Evolutionary conservation across 1,140 invertebrate genomes (phyloP), one percentile per base, ranked within the genome.

Genomic region (Drosophila kurseongensis): DNA sequence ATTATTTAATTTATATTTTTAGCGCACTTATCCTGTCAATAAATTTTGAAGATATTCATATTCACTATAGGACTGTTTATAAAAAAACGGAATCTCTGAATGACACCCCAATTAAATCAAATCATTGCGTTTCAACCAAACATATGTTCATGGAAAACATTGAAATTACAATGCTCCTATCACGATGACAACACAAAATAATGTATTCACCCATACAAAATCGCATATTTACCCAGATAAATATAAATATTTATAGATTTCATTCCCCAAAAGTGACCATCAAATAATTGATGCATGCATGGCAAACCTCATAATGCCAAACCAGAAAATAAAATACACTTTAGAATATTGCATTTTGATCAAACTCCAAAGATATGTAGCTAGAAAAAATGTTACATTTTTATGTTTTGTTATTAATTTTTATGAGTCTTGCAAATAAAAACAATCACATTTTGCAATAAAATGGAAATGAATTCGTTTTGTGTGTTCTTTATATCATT

Each of bases 391-490:
- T 18, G 16, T 12, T 6, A 40, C 41, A 52, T 13, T 73, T 73
- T 38, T 35, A 54, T 54, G 66, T 75, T 77, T 69, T 65, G 76
- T 69, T 50, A 77, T 32, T 76, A 66, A 75, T 75, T 75, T 73
- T 75, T 57, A 75, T 75, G 51, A 75, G 59, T 57, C 51, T 75
- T 50, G 51, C 58, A 58, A 41, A 60, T 36, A 60, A 54, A 66
- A 67, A 47, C 32, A 13, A 9, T n/a, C 44, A 4, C 35, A 63
- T 27, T 41, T 36, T 40, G 23, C 38, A 44, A 78, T 78, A 72
- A 78, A 85, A 75, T 65, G 47, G 48, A 82, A 66, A 81, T 61
- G 51, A 67, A 78, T 81, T 66, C 54, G 63, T 58, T 73, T 83
- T 77, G 7, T 47, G 45, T 40, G 23, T 55, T 63, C 68, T 60